Evolutionary conservation across 2,113 vertebrate genomes (phyloP), one percentile per base, ranked within the genome.

Genomic region (Podocnemis expansa): DNA sequence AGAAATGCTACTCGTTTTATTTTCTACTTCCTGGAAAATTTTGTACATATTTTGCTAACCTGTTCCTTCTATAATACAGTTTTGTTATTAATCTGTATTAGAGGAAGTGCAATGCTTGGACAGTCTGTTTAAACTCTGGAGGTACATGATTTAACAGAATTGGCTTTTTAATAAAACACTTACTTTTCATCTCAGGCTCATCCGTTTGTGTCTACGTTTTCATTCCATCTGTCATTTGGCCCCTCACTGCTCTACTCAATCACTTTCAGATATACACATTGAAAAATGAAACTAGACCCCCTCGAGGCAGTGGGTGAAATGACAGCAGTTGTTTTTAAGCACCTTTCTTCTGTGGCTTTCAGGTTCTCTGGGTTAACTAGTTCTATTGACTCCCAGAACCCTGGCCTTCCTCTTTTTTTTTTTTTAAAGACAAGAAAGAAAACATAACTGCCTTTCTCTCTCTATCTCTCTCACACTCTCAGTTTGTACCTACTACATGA

Each of bases 221-320:
- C 43, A 79, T 82, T 86, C 82, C 52, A 25, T 29, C 9, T 4
- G 45, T 82, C 60, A 45, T 51, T 80, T 90, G 70, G 4, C 25
- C 8, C 17, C 63, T 43, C 5, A 3, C 8, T 76, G 10, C 17
- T 25, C 49, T 88, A 31, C 34, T 78, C 38, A 31, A 2, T 34
- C 25, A 54, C 31, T 31, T 85, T 29, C 29, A 19, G 9, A 14
- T 7, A 0, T 2, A 1, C 27, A 1, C 73, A n/a, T 2, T 75
- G 38, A 70, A 31, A 52, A 67, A 47, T 67, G 45, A 70, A 34
- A 47, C 27, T 25, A 6, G 43, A 76, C 13, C 29, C 29, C 80
- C 4, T 85, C 47, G 7, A 34, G 0, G 1, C 6, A 5, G 75
- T 45, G n/a, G 58, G 41, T 54, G 3, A 41, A 12, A 6, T 29